phyloP scores from a whole-genome alignment of 1,140 invertebrate genomes.

The Drosophila hydei region DNA sequence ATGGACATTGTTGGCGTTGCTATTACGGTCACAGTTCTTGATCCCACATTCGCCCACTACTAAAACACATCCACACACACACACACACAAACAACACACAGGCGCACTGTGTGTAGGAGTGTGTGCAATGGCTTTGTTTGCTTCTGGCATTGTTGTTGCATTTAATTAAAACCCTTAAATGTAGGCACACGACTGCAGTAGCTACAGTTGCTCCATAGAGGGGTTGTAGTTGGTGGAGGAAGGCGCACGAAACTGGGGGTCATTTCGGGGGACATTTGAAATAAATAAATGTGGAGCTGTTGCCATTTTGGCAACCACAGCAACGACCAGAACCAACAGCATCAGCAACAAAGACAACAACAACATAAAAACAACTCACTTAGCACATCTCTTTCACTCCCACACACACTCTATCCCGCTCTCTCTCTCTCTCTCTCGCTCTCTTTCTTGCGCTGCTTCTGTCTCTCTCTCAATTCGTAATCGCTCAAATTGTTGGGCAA shows the following conservation, averaged over 20 bases:
- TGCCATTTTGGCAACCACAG: slow-evolving; percentile 60
- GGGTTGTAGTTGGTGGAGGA: not conserved
- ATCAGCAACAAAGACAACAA: slow-evolving; percentile 40
- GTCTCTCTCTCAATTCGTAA: slow-evolving; percentile 29
- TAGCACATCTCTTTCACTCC: slow-evolving; percentile 7
- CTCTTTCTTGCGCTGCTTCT: not conserved
- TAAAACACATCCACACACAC: not conserved
- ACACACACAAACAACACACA: slow-evolving; percentile 15
- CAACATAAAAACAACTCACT: slow-evolving; percentile 27
- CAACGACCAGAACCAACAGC: slow-evolving; percentile 36
- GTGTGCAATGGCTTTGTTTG: slow-evolving; percentile 51
- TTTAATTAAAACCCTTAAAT: slow-evolving; percentile 75
- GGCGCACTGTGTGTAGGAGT: slow-evolving; percentile 5
- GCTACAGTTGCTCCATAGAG: slow-evolving; percentile 33
- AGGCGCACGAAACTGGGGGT: not conserved
- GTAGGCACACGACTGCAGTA: slow-evolving; percentile 58
- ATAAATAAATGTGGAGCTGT: slow-evolving; percentile 63
- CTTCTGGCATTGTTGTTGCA: slow-evolving; percentile 65
- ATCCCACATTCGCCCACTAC: not conserved
- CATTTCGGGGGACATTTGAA: slow-evolving; percentile 33
- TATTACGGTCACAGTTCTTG: slow-evolving; percentile 53
- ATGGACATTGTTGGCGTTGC: slow-evolving; percentile 43
- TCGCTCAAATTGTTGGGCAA: slow-evolving; percentile 68
- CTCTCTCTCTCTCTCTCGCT: not conserved
- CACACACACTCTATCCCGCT: not conserved